Base-by-base conservation (phyloP, 2,888 invertebrate species). In the Dryococelus australis region DNA sequence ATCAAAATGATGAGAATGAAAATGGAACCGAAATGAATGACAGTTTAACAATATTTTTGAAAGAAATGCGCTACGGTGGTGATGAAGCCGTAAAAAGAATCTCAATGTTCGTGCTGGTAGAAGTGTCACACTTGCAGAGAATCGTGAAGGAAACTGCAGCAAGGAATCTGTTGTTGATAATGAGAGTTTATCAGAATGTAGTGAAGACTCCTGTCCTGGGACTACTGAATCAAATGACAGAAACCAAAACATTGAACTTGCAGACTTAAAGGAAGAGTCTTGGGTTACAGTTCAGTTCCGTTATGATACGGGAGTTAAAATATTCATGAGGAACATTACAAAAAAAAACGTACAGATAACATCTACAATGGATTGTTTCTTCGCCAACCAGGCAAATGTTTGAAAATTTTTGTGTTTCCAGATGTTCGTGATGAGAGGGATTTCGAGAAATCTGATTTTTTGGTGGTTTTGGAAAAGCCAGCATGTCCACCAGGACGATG, bases 81-180 rank as follows among this genome's bases (percentile, higher is more conserved):
- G 83, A 83, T 26, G 83, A 43, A 83, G 83, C 8, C 28, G 35
- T 35, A 83, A 83, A n/a, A 83, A 83, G n/a, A 83, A 43, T 35
- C 27, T 83, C 12, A 5, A 35, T 5, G 35, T 83, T 28, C 83
- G 35, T 35, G 9, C 83, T 35, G 83, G 83, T 27, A 27, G 24
- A 35, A 83, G 83, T 83, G 35, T 28, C 16, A 16, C 28, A 26
- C 28, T 43, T 43, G 43, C 35, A 24, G 28, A 35, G 16, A 83
- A 28, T 83, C 83, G 9, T 80, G 26, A 26, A 43, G 83, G 9
- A 24, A 24, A 83, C 20, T 0, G 43, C 12, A 13, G n/a, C 20
- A 24, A 35, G 20, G 28, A 28, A 83, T 35, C 4, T 83, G 6
- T 35, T 13, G 27, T 35, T 35, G 43, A 43, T 35, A 65, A 65